Conservation (phyloP, 2,888 invertebrate genomes). For the Malthinus flaveolus region DNA sequence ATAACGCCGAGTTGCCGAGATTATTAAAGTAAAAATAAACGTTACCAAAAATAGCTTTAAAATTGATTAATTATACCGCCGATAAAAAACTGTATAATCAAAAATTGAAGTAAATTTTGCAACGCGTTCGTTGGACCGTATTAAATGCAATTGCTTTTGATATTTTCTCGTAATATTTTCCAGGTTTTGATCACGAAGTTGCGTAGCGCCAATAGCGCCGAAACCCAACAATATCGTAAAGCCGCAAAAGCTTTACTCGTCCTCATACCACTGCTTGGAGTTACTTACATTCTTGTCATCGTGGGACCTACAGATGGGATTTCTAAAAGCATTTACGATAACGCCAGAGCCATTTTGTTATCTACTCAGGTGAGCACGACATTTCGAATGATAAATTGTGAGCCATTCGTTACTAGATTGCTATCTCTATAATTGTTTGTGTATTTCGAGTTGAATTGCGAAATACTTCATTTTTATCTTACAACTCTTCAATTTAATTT, state of each 20-base stretch:
- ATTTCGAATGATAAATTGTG: background rate
- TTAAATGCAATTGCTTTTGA: constrained; percentile 39
- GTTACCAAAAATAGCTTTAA: too few species aligned
- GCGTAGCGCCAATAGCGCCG: constrained; percentile 82
- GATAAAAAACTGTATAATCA: background rate
- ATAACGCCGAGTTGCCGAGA: too few species aligned
- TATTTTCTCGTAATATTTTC: constrained; percentile 27
- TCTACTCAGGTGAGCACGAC: constrained; percentile 77
- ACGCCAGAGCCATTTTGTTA: constrained; percentile 75
- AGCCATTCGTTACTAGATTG: too few species aligned
- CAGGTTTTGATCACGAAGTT: constrained; percentile 90
- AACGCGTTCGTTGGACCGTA: constrained; percentile 1
- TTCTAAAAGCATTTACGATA: constrained; percentile 73
- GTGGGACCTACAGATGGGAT: constrained; percentile 78
- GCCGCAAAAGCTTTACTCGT: constrained; percentile 88
- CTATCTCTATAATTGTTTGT: too few species aligned
- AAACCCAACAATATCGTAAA: constrained; percentile 85
- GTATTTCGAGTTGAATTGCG: too few species aligned
- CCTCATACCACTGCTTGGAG: constrained; percentile 84
- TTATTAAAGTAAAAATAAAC: too few species aligned
- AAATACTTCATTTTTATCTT: too few species aligned
- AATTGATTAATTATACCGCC: too few species aligned
- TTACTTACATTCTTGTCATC: constrained; percentile 83
- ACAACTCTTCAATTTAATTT: too few species aligned
- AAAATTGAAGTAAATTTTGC: constrained; percentile 3